Base-by-base conservation (phyloP, 2,888 invertebrate species). In the Leucophenga maculata region DNA sequence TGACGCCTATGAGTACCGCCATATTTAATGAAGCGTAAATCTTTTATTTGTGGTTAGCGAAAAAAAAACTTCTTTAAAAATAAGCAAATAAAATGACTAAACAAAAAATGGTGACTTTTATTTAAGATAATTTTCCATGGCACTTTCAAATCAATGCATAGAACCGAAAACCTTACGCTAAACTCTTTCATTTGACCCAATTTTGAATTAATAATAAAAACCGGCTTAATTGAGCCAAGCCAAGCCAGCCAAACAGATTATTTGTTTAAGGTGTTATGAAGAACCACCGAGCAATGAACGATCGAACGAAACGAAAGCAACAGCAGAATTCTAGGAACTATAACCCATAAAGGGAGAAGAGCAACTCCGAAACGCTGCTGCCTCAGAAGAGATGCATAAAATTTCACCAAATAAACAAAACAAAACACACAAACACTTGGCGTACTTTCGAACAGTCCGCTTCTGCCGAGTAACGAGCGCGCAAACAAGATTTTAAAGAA, bases 181-280 rank as follows among this genome's bases (percentile, higher is more conserved):
- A 83, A 83, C 83, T 82, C 81, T 80, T 81, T 78, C 71, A 77
- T 81, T 77, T 83, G 80, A 80, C 80, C 80, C 73, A 81, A 73
- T 81, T 80, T 74, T 52, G 72, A 11, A 39, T 39, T 39, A 39
- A 39, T 39, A 39, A 39, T 11, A 39, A 39, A 39, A 83, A 83
- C 80, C 82, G 82, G 80, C 80, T 83, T 65, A 67, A 59, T 64
- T 64, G 26, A 64, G 48, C n/a, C 39, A 64, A 39, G 39, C 11
- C 8, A 39, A 39, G n/a, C n/a, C n/a, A 39, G 8, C 39, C 26
- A 39, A 60, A 60, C 18, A n/a, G 31, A 26, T 18, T 64, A 48
- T 64, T 64, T 64, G 48, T 39, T 22, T n/a, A 48, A 64, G 22
- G 14, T 64, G 44, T 64, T 64, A 64, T 22, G 62, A 64, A 22